Base-by-base conservation (phyloP, 1,140 invertebrate species). In the Lithobius niger region DNA sequence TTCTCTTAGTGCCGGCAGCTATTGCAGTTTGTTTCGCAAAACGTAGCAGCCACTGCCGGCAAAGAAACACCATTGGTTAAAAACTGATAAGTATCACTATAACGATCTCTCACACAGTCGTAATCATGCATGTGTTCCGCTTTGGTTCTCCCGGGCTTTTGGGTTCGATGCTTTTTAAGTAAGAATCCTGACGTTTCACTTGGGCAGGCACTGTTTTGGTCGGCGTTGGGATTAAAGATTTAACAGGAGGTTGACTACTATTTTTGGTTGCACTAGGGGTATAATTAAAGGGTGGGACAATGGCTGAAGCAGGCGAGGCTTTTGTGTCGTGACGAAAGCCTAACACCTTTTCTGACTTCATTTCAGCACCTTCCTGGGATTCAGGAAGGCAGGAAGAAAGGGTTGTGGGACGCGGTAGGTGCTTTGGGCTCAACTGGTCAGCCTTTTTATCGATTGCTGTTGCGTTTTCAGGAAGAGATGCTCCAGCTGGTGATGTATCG, bases 261-360 rank as follows among this genome's bases (percentile, higher is more conserved):
- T n/a, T 22, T 6, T 27, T 51, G n/a, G 52, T 15, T 2, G 47
- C 28, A 36, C 21, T 60, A 1, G 74, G 74, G 49, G 69, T 74
- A 52, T 77, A 77, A 60, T 78, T 77, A 56, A 77, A 78, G 0
- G 76, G 75, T 16, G 69, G 66, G 16, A 76, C 73, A 42, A 76
- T 70, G 4, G 73, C 74, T 21, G 74, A 71, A 2, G 70, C 69
- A n/a, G 69, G 68, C 36, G 66, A 59, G 16, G 62, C 59, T 13
- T 57, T 42, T 25, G 52, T 53, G 42, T 56, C 57, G 53, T 45
- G 62, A 58, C 42, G 59, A 1, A 57, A 60, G 25, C 61, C 65
- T 1, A 62, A 54, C 15, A 61, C 62, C 55, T 54, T 19, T 57
- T 54, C 31, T 57, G 49, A 31, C 49, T 57, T 25, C 58, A 52